A percentile compares a stretch with the other conserved stretches of the same genome.
Evolutionary conservation across 2,888 invertebrate genomes (phyloP).

Genomic region (Miltochrista miniata): DNA sequence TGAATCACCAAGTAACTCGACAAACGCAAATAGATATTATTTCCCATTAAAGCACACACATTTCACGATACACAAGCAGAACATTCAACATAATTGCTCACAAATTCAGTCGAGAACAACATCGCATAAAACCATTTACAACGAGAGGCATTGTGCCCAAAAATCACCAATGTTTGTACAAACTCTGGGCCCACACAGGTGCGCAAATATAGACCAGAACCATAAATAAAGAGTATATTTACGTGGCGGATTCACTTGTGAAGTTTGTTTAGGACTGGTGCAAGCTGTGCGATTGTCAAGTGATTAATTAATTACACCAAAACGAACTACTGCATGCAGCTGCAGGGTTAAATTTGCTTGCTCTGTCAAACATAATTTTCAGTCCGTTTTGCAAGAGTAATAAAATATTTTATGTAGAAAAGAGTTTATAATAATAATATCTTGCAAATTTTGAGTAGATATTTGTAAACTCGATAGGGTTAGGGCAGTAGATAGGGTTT

Average conservation of each 20-base stretch:
- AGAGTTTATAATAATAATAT: too few species aligned
- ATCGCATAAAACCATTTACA: slow-evolving; percentile 26
- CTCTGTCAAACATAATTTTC: not conserved
- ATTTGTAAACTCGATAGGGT: not conserved
- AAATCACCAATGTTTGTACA: slow-evolving; percentile 42
- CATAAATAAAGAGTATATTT: slow-evolving; percentile 47
- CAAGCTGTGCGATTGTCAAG: slow-evolving; percentile 21
- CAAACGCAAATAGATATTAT: slow-evolving; percentile 2
- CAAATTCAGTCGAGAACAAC: slow-evolving; percentile 17
- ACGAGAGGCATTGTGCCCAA: slow-evolving; percentile 26
- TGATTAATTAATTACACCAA: slow-evolving; percentile 34
- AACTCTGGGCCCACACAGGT: slow-evolving; percentile 55
- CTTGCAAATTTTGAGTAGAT: not conserved
- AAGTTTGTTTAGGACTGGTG: slow-evolving; percentile 54
- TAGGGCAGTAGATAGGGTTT: not conserved
- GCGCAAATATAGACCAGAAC: slow-evolving; percentile 46
- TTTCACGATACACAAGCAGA: slow-evolving; percentile 3
- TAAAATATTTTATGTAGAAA: not conserved
- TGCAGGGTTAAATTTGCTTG: slow-evolving; percentile 15
- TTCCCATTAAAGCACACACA: slow-evolving; percentile 5
- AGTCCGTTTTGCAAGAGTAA: not conserved
- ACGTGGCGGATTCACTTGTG: slow-evolving; percentile 34
- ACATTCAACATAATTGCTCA: slow-evolving; percentile 19
- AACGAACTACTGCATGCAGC: slow-evolving; percentile 7
- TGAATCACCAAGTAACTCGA: slow-evolving; percentile 2